Evolutionary conservation across 2,888 invertebrate species (phyloP), one percentile per base, ranked within the genome.

Genomic region (Caenorhabditis doughertyi): DNA sequence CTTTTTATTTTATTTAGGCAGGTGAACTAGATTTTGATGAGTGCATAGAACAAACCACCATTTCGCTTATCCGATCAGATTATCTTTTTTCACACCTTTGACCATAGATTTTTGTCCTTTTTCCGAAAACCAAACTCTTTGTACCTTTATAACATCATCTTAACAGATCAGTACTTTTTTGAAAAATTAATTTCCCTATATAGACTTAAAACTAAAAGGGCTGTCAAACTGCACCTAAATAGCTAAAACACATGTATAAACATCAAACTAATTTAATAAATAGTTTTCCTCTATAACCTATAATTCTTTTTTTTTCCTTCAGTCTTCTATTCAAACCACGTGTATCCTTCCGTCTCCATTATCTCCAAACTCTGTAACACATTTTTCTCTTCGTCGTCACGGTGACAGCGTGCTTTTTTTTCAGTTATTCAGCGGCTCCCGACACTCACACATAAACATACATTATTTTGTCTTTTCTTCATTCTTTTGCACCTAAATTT

Each of bases 361-460:
- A 29, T 62, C 27, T 49, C 13, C 11, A 13, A 18, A n/a, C 44
- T 62, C 27, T 42, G 27, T 27, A 25, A 44, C 42, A 39, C 32
- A 42, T 32, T 32, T 49, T 32, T 23, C 25, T 23, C 13, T 32
- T 65, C 65, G 65, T 65, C 35, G 65, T 65, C 65, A 65, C 65
- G 65, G 65, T 65, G 49, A 65, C 51, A 51, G 51, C 35, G 35
- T 65, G 49, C 42, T 64, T 64, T 49, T n/a, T n/a, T n/a, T 29
- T 49, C 62, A 49, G 32, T 47, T 47, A 32, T 49, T 64, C 49
- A 44, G 32, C 27, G n/a, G 27, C 29, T 27, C 64, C 7, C 13
- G 27, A 44, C 23, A 62, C 27, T 58, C 23, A 9, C 32, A 7
- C 32, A 35, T 39, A 39, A 39, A 39, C 9, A 58, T 21, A 58